Conservation (phyloP, 2,113 vertebrate species). For the Girardinichthys multiradiatus region DNA sequence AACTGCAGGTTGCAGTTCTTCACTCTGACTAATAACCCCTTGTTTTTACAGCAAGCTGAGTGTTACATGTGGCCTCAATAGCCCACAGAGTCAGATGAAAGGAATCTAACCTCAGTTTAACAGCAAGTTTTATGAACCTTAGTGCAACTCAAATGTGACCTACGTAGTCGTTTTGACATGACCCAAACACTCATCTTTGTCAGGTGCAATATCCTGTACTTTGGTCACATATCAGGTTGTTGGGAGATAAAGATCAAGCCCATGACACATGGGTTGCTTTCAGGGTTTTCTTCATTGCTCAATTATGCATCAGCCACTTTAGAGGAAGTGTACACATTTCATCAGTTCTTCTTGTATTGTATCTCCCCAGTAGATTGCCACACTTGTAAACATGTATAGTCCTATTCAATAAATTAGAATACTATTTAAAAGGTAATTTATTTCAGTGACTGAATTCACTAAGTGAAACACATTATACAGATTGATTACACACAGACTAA, state of each 20-base stretch:
- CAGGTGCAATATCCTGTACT: neutral
- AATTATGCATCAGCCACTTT: slow-evolving; percentile 19
- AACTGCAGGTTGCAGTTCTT: slow-evolving; percentile 62
- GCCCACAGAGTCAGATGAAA: slow-evolving; percentile 64
- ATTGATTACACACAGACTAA: too few relatives aligned
- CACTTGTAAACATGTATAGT: neutral
- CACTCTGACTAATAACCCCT: slow-evolving; percentile 62
- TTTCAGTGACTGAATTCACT: too few relatives aligned
- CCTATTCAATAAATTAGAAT: neutral
- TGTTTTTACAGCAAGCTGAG: slow-evolving; percentile 74
- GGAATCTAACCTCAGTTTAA: slow-evolving; percentile 63
- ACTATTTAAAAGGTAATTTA: neutral
- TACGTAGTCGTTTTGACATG: slow-evolving; percentile 13
- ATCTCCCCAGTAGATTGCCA: slow-evolving; percentile 10
- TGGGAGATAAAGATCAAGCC: slow-evolving; percentile 1
- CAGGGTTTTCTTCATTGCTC: neutral
- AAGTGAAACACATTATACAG: too few relatives aligned
- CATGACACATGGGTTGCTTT: neutral
- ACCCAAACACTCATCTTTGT: slow-evolving; percentile 24
- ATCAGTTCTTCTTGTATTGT: slow-evolving; percentile 39
- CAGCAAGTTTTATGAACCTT: slow-evolving; percentile 44
- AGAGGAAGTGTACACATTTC: slow-evolving; percentile 33
- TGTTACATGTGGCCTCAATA: slow-evolving; percentile 76
- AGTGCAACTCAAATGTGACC: slow-evolving; percentile 14
- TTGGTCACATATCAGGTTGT: neutral